Evolutionary conservation across 2,888 invertebrate genomes (phyloP), one percentile per base, ranked within the genome.

Genomic region (Lithodes maja): DNA sequence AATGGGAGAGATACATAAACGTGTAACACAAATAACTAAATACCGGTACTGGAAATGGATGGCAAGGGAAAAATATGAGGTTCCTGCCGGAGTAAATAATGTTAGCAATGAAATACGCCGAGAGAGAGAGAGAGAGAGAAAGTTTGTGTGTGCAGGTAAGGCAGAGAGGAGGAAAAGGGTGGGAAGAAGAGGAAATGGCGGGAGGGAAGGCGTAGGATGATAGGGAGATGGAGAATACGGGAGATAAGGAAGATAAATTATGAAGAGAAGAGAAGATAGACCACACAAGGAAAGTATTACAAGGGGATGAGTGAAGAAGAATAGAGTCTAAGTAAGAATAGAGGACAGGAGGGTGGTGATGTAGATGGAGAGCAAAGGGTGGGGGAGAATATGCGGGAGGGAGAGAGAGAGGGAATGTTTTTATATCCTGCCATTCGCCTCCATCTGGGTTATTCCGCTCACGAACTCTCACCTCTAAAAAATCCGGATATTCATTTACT

Each of bases 341-440:
- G 52, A n/a, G 53, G 50, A 52, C n/a, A 1, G 71, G 49, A 7
- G 50, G 50, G 53, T 9, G 50, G 74, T 1, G 17, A 17, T 33
- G 54, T 12, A 52, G 69, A 50, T 53, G 50, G 50, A 12, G 50
- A 69, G 69, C 69, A 75, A 54, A 75, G 75, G 53, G 83, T 53
- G 83, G 74, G 83, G 74, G 83, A 75, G 83, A 84, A 75, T 74
- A 75, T 74, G 74, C 71, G 83, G 74, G 83, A 84, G 75, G 53
- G 83, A 84, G 84, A 75, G 75, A 84, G 71, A 84, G 74, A 84
- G 75, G 75, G 84, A 53, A 0, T 77, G 77, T 61, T 61, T 61
- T 61, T 61, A 61, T 7, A 61, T 61, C 61, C 12, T 61, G 12
- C 61, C 61, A 61, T 61, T 5, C 61, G 12, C 61, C 12, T 61